Base-by-base conservation (phyloP, 2,113 vertebrate species). In the Rhinolophus sinicus region DNA sequence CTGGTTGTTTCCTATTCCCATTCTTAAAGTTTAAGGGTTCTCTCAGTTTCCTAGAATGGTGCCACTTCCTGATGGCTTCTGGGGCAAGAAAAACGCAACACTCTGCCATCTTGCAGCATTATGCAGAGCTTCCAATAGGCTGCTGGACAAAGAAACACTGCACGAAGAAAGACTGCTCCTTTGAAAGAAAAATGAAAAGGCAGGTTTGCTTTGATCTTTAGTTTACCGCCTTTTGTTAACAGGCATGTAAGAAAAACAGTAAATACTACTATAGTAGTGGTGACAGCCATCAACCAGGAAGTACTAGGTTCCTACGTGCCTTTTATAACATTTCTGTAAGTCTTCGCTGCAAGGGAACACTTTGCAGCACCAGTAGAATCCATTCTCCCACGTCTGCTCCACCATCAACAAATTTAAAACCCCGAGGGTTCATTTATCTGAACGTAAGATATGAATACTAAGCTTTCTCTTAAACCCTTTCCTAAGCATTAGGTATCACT, bases 171-270 rank as follows among this genome's bases (percentile, higher is more conserved):
- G 35, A 35, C n/a, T 14, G 52, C 35, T 18, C 16, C 82, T 94
- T 54, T 81, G 94, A 76, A 69, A 93, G 73, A 77, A 87, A 92
- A 95, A 65, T 28, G 60, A 94, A 97, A 88, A 70, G 28, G 47
- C 64, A 94, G 91, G 38, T 82, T 94, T n/a, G 83, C 78, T 97
- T 89, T 94, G 86, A 97, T 96, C 93, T 89, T 70, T 80, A 73
- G 90, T 76, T 86, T 82, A n/a, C 19, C 40, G 83, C 52, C 65
- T 95, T 94, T 95, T 88, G 72, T 89, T 82, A 72, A 92, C 2
- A 82, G 78, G 47, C 70, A 65, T 24, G 4, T 33, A 60, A 83
- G 69, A 89, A 85, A 89, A 93, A 82, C 64, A 82, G 88, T 95
- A 64, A 93, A 88, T 69, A 70, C 76, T 62, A 67, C 30, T 22